phyloP scores from a whole-genome alignment of 2,888 invertebrate genomes.

The Euphydryas editha region DNA sequence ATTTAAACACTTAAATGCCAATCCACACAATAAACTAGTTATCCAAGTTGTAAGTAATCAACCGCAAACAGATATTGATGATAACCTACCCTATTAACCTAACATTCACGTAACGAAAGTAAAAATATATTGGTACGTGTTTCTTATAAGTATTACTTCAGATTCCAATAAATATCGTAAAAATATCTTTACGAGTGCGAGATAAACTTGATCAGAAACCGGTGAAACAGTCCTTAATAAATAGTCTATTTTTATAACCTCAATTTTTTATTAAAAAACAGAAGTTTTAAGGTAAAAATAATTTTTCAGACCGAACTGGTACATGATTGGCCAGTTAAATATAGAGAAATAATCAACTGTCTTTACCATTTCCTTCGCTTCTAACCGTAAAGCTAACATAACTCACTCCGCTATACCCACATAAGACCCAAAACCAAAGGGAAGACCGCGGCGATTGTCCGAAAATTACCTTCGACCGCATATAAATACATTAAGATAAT shows the following conservation, averaged over 20 bases:
- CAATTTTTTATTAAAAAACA: no score
- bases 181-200: no score
- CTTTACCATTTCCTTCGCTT: slow-evolving; percentile 40
- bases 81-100: slow-evolving; percentile 25
- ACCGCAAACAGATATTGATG: slow-evolving; percentile 19
- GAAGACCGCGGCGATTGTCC: slow-evolving; percentile 72
- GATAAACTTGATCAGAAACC: no score
- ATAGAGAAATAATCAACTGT: slow-evolving; percentile 24
- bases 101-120: slow-evolving; percentile 15
- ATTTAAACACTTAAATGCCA: slow-evolving; percentile 25
- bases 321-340: not conserved
- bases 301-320: no score
- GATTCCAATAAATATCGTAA: not conserved
- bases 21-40: slow-evolving; percentile 21
- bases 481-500: slow-evolving; percentile 81
- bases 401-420: slow-evolving; percentile 48
- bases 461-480: slow-evolving; percentile 81
- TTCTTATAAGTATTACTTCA: not conserved
- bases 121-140: not conserved
- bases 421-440: slow-evolving; percentile 47
- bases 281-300: no score
- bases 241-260: no score
- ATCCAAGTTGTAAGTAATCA: slow-evolving; percentile 23
- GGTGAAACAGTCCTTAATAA: no score
- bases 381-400: slow-evolving; percentile 45